A percentile compares a stretch with the other conserved stretches of the same genome.
Conservation (phyloP, 1,140 invertebrate species). For the Atta texana region DNA sequence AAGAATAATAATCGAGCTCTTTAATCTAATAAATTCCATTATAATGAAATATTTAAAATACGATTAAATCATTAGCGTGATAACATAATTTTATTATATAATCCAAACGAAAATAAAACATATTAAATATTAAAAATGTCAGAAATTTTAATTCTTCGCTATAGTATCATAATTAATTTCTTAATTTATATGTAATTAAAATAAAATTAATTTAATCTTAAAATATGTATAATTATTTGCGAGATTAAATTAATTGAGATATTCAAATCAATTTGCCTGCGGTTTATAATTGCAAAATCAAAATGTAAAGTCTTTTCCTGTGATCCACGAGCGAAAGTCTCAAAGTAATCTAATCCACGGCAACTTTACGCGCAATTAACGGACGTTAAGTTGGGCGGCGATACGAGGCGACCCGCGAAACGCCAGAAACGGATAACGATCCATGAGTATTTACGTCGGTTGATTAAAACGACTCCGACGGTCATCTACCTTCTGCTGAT, state of each 20-base stretch:
- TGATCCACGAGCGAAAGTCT: conserved; percentile 3
- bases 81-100: neutral
- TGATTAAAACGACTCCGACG: conserved; percentile 65
- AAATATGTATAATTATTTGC: neutral
- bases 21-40: neutral
- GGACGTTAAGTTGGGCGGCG: conserved; percentile 22
- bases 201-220: neutral
- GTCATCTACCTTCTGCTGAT: conserved; percentile 68
- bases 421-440: conserved; percentile 54
- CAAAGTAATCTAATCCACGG: conserved; percentile 40
- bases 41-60: neutral
- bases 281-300: neutral
- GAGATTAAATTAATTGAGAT: neutral
- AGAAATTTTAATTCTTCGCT: neutral
- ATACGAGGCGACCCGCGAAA: conserved; percentile 37
- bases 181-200: neutral
- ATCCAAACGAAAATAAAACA: neutral
- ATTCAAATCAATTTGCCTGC: neutral
- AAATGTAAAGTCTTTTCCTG: neutral
- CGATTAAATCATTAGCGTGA: neutral
- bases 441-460: conserved; percentile 56
- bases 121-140: neutral
- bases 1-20: neutral
- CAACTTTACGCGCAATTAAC: conserved; percentile 50
- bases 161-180: neutral